phyloP scores from a whole-genome alignment of 1,140 invertebrate species.

The Drosophila eugracilis region DNA sequence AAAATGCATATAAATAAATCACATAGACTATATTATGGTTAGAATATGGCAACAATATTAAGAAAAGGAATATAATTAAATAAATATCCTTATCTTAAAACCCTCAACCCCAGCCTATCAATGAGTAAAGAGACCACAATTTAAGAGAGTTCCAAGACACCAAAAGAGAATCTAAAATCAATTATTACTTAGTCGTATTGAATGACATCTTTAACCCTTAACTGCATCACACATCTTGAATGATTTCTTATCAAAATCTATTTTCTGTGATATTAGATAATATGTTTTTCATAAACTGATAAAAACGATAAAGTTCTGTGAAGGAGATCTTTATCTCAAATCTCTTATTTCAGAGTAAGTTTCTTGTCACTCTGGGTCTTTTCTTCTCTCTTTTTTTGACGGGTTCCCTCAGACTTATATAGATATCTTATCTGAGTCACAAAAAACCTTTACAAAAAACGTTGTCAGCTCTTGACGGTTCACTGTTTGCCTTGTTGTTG shows the following conservation, averaged over 20 bases:
- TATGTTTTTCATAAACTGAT: constrained; percentile 45
- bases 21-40: too few relatives aligned
- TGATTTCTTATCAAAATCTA: constrained; percentile 5
- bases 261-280: not conserved
- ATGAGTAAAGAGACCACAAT: constrained; percentile 2
- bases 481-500: constrained; percentile 50
- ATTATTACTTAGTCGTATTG: too few relatives aligned
- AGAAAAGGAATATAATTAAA: too few relatives aligned
- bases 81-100: too few relatives aligned
- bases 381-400: constrained; percentile 26
- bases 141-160: constrained; percentile 4
- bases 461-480: constrained; percentile 39
- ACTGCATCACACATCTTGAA: not conserved
- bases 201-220: not conserved
- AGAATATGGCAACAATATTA: too few relatives aligned
- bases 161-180: not conserved
- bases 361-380: constrained; percentile 37
- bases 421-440: constrained; percentile 60
- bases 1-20: too few relatives aligned
- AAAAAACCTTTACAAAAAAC: constrained; percentile 34
- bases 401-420: constrained; percentile 14
- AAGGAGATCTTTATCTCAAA: constrained; percentile 20
- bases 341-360: constrained; percentile 37
- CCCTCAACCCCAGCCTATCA: not conserved
- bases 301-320: constrained; percentile 18